These are phyloP conservation scores for Mustela lutreola DNA, from an alignment of 2,113 vertebrate species.

Conservation along the genomic window DNA sequence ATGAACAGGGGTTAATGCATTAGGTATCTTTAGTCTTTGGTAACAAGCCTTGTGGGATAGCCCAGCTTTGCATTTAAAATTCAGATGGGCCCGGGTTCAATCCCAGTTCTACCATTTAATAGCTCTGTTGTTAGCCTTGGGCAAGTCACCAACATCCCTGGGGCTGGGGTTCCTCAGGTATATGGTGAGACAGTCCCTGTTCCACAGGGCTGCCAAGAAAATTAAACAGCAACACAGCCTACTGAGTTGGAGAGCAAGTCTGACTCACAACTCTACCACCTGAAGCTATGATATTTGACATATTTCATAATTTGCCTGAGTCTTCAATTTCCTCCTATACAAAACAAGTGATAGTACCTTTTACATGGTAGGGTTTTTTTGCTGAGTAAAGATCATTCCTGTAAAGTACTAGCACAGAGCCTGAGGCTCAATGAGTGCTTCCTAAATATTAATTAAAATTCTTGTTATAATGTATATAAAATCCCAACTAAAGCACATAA, in stretches of 20 bases:
- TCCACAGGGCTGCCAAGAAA: background rate
- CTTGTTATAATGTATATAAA: background rate
- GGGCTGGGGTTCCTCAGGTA: background rate
- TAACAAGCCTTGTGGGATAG: background rate
- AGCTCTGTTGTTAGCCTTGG: background rate
- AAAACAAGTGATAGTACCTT: background rate
- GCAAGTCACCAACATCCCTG: background rate
- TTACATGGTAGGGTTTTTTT: background rate
- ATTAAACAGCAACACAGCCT: background rate
- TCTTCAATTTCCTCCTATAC: constrained; percentile 2
- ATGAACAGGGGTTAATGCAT: background rate
- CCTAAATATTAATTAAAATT: background rate
- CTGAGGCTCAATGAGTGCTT: background rate
- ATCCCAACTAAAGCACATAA: background rate
- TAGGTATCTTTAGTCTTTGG: background rate
- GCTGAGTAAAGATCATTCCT: background rate
- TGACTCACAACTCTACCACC: background rate
- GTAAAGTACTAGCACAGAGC: background rate
- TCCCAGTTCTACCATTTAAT: background rate
- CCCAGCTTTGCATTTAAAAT: background rate
- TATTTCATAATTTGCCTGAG: background rate
- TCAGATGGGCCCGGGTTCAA: background rate
- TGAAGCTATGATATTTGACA: background rate
- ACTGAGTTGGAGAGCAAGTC: background rate
- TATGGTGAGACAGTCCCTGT: background rate